Conservation (phyloP, 2,888 invertebrate species). For the Eristalis arbustorum region DNA sequence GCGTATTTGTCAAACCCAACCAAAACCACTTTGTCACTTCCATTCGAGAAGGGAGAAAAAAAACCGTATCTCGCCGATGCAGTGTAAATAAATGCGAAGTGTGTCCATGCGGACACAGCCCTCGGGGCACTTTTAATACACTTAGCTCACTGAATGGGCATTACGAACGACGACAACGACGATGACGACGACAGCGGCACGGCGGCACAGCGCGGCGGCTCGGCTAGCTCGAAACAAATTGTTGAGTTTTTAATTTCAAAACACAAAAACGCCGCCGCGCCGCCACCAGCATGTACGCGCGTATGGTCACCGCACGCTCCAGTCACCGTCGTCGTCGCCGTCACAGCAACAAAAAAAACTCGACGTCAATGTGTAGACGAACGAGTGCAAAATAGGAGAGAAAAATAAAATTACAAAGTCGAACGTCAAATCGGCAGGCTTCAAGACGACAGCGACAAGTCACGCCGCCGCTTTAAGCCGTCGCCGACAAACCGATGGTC, state of each 20-base stretch:
- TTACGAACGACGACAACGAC: constrained; percentile 29
- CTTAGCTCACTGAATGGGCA: constrained; percentile 59
- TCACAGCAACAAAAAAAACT: constrained; percentile 36
- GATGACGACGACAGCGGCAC: constrained; percentile 10
- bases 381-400: constrained; percentile 28
- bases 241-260: constrained; percentile 67
- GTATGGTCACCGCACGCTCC: constrained; percentile 22
- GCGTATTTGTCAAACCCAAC: constrained; percentile 51
- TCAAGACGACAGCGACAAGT: constrained; percentile 45
- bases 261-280: constrained; percentile 64
- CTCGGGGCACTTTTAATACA: constrained; percentile 58
- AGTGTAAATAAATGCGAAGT: constrained; percentile 23
- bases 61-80: constrained; percentile 16
- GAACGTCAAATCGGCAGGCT: constrained; percentile 53
- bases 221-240: constrained; percentile 61
- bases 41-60: not conserved
- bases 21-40: constrained; percentile 54
- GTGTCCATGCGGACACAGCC: constrained; percentile 22
- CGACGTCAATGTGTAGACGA: constrained; percentile 37
- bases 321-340: not conserved
- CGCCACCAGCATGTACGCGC: not conserved
- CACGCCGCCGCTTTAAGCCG: constrained; percentile 47
- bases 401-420: constrained; percentile 12
- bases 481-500: constrained; percentile 1
- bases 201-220: no score